These are phyloP conservation scores for Anguilla megastoma DNA, from an alignment of 2,797 vertebrate genomes.

Conservation along the genomic window DNA sequence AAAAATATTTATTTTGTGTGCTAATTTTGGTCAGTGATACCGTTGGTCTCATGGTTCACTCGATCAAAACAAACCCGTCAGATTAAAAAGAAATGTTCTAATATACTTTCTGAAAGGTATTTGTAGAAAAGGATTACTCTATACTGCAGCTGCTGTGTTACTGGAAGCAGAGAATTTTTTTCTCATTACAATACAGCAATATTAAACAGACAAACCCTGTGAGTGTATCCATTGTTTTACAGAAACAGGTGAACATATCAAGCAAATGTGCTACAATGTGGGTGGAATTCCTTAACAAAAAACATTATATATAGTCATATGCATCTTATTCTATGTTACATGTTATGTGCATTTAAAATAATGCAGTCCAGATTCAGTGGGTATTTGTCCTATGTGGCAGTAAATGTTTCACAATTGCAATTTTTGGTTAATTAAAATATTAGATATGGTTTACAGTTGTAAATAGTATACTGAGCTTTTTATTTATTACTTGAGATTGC, in stretches of 20 bases:
- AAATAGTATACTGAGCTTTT: slow-evolving; percentile 7
- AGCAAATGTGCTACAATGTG: background rate
- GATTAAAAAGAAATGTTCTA: background rate
- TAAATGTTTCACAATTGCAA: background rate
- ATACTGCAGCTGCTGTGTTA: background rate
- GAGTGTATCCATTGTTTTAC: background rate
- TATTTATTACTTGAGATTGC: slow-evolving; percentile 3
- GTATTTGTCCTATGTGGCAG: background rate
- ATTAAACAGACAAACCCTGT: background rate
- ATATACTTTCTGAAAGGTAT: background rate
- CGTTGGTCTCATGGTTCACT: background rate
- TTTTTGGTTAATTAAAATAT: background rate
- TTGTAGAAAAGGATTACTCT: background rate
- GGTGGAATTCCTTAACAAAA: background rate
- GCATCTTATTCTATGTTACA: background rate
- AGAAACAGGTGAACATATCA: background rate
- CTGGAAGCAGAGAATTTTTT: background rate
- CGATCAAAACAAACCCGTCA: background rate
- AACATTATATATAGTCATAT: background rate
- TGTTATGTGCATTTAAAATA: slow-evolving; percentile 17
- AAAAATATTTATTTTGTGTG: background rate
- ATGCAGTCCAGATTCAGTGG: slow-evolving; percentile 5
- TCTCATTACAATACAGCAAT: background rate
- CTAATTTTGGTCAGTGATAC: background rate
- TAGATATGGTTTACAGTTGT: slow-evolving; percentile 17